Conservation (phyloP, 2,888 invertebrate species). For the Cheilosia grossa region DNA sequence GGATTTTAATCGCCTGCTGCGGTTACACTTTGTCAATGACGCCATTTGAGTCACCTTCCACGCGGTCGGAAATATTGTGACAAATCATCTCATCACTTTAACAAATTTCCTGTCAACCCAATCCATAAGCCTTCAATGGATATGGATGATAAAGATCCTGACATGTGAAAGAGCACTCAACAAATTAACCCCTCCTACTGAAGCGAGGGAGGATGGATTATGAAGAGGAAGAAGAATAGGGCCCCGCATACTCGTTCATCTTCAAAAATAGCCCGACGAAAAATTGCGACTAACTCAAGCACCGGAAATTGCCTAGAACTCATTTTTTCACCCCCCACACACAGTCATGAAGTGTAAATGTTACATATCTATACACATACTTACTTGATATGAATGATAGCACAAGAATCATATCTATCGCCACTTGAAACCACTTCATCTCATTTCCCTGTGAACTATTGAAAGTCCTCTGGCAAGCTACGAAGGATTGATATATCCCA, state of each 20-base stretch:
- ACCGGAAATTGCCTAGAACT: slow-evolving; percentile 30
- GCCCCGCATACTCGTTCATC: slow-evolving; percentile 33
- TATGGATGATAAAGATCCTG: slow-evolving; percentile 45
- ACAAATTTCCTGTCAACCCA: slow-evolving; percentile 44
- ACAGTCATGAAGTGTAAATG: slow-evolving; percentile 5
- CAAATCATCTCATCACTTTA: slow-evolving; percentile 44
- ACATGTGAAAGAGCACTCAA: slow-evolving; percentile 58
- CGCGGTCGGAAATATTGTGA: not conserved
- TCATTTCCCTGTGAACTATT: slow-evolving; percentile 83
- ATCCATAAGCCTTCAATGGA: slow-evolving; percentile 20
- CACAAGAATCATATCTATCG: slow-evolving; percentile 84
- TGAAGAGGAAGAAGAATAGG: not conserved
- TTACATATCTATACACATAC: slow-evolving; percentile 73
- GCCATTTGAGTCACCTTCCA: not conserved
- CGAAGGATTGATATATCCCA: slow-evolving; percentile 72
- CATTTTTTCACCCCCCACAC: not conserved
- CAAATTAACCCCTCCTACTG: slow-evolving; percentile 45
- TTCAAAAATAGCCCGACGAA: slow-evolving; percentile 8
- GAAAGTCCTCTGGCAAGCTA: slow-evolving; percentile 76
- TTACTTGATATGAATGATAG: slow-evolving; percentile 84
- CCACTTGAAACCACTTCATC: slow-evolving; percentile 84
- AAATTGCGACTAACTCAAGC: slow-evolving; percentile 34
- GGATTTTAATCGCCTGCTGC: not conserved
- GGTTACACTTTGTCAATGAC: not conserved
- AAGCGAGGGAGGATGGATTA: not conserved